Conservation (phyloP, 2,888 invertebrate genomes). For the Macrosiphum euphorbiae region DNA sequence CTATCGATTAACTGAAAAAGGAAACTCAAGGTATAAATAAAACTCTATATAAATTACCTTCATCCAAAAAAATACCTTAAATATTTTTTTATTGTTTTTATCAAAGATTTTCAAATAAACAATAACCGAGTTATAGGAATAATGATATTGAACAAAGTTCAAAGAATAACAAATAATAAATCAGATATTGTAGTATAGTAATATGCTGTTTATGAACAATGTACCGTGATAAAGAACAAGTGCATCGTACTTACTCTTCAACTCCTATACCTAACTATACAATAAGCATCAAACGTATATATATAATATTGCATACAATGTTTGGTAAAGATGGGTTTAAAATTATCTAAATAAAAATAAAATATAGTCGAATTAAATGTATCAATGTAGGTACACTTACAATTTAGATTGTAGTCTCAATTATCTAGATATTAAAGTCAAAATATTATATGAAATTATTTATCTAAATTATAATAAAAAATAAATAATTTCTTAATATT, state of each 20-base stretch:
- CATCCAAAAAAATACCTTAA: not conserved
- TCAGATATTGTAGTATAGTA: not conserved
- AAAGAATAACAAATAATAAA: not conserved
- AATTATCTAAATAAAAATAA: not conserved
- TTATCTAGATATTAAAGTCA: not conserved
- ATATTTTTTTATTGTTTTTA: not conserved
- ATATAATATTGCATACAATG: not conserved
- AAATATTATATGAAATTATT: not conserved
- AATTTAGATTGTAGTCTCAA: not conserved
- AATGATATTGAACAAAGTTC: not conserved
- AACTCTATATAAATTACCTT: not conserved
- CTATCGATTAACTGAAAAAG: not conserved
- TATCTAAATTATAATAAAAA: not conserved
- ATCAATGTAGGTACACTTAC: not conserved
- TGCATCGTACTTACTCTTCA: not conserved
- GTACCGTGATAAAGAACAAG: not conserved
- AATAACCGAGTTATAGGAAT: not conserved
- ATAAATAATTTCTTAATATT: not conserved
- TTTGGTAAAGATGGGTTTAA: not conserved
- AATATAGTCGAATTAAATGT: not conserved
- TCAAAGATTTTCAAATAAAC: not conserved
- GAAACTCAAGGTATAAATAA: not conserved
- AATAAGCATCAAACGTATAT: not conserved
- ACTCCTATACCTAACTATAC: not conserved
- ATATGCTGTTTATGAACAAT: not conserved